phyloP scores from a whole-genome alignment of 1,140 invertebrate species.

The Pteromalus puparum region DNA sequence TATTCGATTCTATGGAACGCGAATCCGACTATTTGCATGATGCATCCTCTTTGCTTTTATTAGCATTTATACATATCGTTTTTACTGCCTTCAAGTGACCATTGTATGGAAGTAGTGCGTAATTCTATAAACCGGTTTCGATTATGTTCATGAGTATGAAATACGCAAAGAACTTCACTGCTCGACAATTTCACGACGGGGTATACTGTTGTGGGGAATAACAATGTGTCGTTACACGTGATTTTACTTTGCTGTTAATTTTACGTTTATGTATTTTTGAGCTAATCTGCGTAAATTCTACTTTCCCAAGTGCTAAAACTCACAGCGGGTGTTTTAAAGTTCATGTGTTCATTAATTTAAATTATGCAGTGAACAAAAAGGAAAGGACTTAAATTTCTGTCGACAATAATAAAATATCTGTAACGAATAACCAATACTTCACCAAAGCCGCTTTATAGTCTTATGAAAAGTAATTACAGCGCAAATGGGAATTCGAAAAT shows the following conservation, averaged over 20 bases:
- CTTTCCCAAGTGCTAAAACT: not conserved
- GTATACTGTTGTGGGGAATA: conserved; percentile 13
- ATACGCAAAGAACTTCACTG: conserved; percentile 16
- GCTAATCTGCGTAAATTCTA: not conserved
- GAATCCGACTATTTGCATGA: conserved; percentile 6
- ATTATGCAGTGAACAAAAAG: not conserved
- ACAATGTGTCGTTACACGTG: conserved; percentile 37
- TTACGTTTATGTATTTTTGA: conserved; percentile 19
- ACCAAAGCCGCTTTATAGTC: not conserved
- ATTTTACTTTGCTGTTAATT: conserved; percentile 35
- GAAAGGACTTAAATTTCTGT: not conserved
- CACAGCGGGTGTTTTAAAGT: not conserved
- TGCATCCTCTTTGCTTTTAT: conserved; percentile 34
- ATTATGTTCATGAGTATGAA: conserved; percentile 28
- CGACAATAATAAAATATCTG: not conserved
- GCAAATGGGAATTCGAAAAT: not conserved
- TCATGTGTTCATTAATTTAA: not conserved
- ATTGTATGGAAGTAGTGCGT: conserved; percentile 40
- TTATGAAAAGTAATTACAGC: not conserved
- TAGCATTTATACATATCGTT: conserved; percentile 16
- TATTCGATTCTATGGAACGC: not conserved
- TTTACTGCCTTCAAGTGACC: conserved; percentile 23
- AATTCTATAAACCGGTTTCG: conserved; percentile 48
- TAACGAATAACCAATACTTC: no score
- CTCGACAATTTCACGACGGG: conserved; percentile 34